Evolutionary conservation across 2,888 invertebrate species (phyloP), one percentile per base, ranked within the genome.

Genomic region (Xanthia icteritia): DNA sequence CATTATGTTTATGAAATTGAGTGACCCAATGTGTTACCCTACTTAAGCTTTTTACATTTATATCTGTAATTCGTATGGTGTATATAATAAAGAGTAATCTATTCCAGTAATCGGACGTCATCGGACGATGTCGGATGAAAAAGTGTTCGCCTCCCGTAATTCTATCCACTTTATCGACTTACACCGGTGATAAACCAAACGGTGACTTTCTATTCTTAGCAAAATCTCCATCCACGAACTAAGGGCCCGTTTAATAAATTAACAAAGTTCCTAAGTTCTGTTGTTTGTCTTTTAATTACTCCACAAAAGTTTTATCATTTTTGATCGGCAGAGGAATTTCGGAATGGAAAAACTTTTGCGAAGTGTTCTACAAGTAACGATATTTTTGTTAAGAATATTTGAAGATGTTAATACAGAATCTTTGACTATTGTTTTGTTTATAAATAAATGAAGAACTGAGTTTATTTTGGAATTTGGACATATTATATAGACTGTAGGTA

Each of bases 251-350:
- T 84, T 79, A 83, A 85, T 85, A 82, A 87, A 88, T 89, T 81
- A 83, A 84, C 79, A 72, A 84, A 91, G 83, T 89, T 89, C 64
- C 31, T 48, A 77, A 86, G 84, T 87, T 81, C 71, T 83, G 73
- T 89, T 84, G 84, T 89, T 90, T 88, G 84, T 87, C 82, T 88
- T 89, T 90, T 91, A 91, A 92, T 92, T 90, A 90, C 88, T 86
- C 82, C 27, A 77, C 85, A 82, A 86, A 89, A 88, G 82, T 88
- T 90, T 87, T 86, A 88, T 90, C 79, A 86, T 85, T 90, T 90
- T 86, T 88, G 88, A 87, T 86, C 87, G 73, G 77, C 79, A 77
- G 69, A 80, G 71, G 81, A 86, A 89, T 90, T 87, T 77, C 11
- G 69, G 82, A 89, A 90, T 90, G 85, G 87, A 89, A 89, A 91